Conservation (phyloP, 2,888 invertebrate species). For the Acanthosepion esculentum region DNA sequence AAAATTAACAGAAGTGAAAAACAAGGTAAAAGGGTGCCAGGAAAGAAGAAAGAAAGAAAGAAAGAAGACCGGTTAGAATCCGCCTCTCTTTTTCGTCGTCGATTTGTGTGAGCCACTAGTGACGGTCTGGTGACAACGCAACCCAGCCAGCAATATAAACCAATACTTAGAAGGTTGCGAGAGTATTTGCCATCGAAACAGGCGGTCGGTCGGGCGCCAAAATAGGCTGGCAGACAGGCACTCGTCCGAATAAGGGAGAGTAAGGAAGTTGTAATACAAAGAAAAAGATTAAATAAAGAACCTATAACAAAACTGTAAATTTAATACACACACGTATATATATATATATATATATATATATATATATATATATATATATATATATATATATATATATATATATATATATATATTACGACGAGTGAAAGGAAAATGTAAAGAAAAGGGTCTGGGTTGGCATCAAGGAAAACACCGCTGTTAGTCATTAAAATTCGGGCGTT, state of each 20-base stretch:
- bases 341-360: no score
- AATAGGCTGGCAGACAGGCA: not conserved
- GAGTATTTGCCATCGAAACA: not conserved
- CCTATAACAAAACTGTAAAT: not conserved
- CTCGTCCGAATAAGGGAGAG: not conserved
- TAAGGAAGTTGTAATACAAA: not conserved
- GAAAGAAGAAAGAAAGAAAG: no score
- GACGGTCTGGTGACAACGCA: not conserved
- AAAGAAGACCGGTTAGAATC: not conserved
- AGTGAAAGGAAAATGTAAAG: not conserved
- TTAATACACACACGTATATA: not conserved
- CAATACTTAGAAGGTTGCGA: not conserved
- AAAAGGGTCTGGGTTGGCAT: no score
- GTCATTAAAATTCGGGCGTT: not conserved
- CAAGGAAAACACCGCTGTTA: not conserved
- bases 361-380: not conserved
- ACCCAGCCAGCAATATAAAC: constrained; percentile 33
- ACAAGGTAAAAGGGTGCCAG: no score
- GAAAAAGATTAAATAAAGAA: not conserved
- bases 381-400: not conserved
- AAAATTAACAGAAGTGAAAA: no score
- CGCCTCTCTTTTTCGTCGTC: not conserved
- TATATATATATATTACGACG: not conserved
- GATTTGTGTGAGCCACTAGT: not conserved
- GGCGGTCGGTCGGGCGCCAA: not conserved